Evolutionary conservation across 2,888 invertebrate genomes (phyloP), one percentile per base, ranked within the genome.

Genomic region (Antheraea yamamai): DNA sequence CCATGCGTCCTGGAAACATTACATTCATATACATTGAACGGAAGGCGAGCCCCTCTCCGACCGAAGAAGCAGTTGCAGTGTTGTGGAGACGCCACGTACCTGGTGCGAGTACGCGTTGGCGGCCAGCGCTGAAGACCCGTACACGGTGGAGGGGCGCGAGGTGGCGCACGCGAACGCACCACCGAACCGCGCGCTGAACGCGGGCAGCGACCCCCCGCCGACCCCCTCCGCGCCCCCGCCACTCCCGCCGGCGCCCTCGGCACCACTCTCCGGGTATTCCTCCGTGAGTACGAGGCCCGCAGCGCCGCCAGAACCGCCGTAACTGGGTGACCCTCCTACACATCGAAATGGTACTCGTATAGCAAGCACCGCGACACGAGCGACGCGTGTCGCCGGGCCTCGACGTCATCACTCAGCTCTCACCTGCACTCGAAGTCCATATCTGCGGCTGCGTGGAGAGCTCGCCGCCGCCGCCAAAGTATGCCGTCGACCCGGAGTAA

Each of bases 141-240:
- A 92, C 74, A 88, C 89, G 73, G 90, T 82, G 81, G 89, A 84
- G 77, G 91, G 88, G 14, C 90, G 84, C 75, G 90, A 82, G 75
- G 90, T 82, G 81, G 87, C 83, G 83, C 86, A 84, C 51, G 88
- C 87, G 88, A 92, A 94, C 81, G 88, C 87, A 68, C 93, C 90
- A 72, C 94, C 93, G 88, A 95, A 96, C 77, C 95, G 94, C 81
- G 95, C 93, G 83, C 94, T 94, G 89, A 96, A 96, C 30, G 95
- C 94, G 0, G 96, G 96, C 83, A 96, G 88, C 51, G 94, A 88
- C 79, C 95, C 94, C 70, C 91, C 91, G 10, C 86, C 85, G 2
- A 85, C 84, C 23, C 88, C 84, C 55, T 87, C 84, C 16, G 85
- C 83, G 76, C 89, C 80, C 78, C 83, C 87, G 58, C 81, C 81